Percentiles rank a stretch among this genome's conserved stretches.
These are phyloP conservation scores for Diplosoma virens DNA, from an alignment of 23 tunicate genomes.

Conservation along the genomic window DNA sequence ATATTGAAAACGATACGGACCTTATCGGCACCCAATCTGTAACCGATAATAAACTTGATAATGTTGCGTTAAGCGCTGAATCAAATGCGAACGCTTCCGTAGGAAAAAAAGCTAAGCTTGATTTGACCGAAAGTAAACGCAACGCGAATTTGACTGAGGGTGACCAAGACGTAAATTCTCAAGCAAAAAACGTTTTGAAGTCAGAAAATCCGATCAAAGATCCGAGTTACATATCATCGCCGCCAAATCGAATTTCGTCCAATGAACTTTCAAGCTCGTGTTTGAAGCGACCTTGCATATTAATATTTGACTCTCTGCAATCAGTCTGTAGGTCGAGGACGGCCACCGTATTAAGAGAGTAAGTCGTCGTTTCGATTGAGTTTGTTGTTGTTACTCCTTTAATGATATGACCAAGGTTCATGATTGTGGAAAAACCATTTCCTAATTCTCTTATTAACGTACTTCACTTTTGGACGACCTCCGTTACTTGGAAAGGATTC, in stretches of 20 bases:
- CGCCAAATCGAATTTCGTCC: background rate
- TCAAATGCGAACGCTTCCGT: background rate
- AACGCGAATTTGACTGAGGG: background rate
- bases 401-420: too few relatives aligned
- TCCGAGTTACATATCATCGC: too few relatives aligned
- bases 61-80: background rate
- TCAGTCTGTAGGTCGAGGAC: conserved; percentile 58
- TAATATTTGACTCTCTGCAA: conserved; percentile 75
- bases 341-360: conserved; percentile 65
- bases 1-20: background rate
- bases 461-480: too few relatives aligned
- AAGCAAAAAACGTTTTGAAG: background rate
- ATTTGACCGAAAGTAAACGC: too few relatives aligned
- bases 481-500: too few relatives aligned
- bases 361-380: too few relatives aligned
- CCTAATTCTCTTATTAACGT: too few relatives aligned
- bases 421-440: too few relatives aligned
- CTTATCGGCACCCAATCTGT: background rate
- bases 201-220: too few relatives aligned
- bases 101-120: background rate
- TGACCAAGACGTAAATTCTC: background rate
- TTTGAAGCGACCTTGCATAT: conserved; percentile 53
- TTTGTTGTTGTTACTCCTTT: too few relatives aligned
- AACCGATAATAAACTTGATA: background rate
- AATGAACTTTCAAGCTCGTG: background rate